Conservation (phyloP, 2,888 invertebrate species). For the Phengaris alcon region DNA sequence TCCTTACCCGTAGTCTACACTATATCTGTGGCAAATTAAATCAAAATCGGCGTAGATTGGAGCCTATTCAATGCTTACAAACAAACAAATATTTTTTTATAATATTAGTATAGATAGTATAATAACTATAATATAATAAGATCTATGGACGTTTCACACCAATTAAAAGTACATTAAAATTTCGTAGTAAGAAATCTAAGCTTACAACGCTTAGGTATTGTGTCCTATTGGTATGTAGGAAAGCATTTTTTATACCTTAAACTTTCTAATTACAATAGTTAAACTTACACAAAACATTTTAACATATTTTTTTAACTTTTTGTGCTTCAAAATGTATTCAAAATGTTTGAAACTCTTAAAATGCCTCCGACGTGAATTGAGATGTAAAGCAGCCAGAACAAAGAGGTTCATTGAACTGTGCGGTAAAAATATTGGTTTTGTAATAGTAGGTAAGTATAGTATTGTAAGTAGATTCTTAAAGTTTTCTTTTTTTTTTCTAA, state of each 20-base stretch:
- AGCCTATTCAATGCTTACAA: too few species aligned
- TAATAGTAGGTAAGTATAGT: neutral
- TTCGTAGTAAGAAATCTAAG: too few species aligned
- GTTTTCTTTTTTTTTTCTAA: neutral
- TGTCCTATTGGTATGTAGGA: neutral
- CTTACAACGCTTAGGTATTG: too few species aligned
- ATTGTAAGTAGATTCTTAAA: neutral
- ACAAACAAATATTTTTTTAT: too few species aligned
- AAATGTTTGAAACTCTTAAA: neutral
- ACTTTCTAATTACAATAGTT: neutral
- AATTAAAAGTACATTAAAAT: too few species aligned
- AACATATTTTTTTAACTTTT: neutral
- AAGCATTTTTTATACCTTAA: neutral
- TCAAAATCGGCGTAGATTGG: too few species aligned
- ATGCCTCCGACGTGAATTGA: neutral
- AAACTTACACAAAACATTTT: neutral
- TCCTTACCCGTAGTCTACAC: too few species aligned
- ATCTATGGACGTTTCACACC: too few species aligned
- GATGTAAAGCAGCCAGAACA: constrained; percentile 12
- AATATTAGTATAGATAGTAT: too few species aligned
- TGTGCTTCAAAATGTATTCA: neutral
- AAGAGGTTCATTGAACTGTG: neutral
- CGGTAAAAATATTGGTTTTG: constrained; percentile 20
- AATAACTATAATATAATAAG: too few species aligned
- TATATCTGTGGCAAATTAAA: too few species aligned